Base-by-base conservation (phyloP, 1,140 invertebrate genomes). In the Drosophila lacteicornis region DNA sequence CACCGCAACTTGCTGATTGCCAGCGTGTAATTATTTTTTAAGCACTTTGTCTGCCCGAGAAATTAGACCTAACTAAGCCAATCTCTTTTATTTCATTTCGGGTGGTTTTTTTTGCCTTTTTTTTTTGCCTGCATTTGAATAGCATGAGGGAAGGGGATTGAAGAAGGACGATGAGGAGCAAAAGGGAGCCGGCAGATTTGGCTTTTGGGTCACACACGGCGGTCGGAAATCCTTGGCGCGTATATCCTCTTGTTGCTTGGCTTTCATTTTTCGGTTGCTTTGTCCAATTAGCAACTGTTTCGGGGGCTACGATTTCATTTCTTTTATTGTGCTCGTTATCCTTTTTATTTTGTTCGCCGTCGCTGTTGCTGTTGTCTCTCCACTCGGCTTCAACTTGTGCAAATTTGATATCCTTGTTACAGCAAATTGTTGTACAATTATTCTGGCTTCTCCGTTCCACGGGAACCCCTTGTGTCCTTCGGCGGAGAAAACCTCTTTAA, bases 321-420 rank as follows among this genome's bases (percentile, higher is more conserved):
- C 85, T 90, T 91, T 90, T 90, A 90, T 90, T 90, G 86, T 90
- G 82, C 86, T 90, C 85, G 85, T 90, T 90, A 90, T 90, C 85
- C 85, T 85, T 90, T 90, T 90, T 90, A 81, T 90, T 84, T 81
- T 73, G 59, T 51, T 38, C 66, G 53, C 36, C 51, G 49, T 49
- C 33, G 57, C 57, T 69, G 53, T 30, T 43, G 40, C 65, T 19
- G 50, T 11, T n/a, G 57, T 50, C 25, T 25, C 40, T n/a, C 30
- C 27, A 25, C 45, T 67, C 42, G 65, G 74, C 46, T 65, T 82
- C 63, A 45, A 50, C 56, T 71, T 88, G 80, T 65, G 85, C 85
- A 90, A 90, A 90, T 90, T 90, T 90, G 85, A 90, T 88, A 88
- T 90, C 86, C 85, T 91, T 90, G 85, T 91, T 90, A 90, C 76